Base-by-base conservation (phyloP, 1,140 invertebrate genomes). In the Drosophila elegans region DNA sequence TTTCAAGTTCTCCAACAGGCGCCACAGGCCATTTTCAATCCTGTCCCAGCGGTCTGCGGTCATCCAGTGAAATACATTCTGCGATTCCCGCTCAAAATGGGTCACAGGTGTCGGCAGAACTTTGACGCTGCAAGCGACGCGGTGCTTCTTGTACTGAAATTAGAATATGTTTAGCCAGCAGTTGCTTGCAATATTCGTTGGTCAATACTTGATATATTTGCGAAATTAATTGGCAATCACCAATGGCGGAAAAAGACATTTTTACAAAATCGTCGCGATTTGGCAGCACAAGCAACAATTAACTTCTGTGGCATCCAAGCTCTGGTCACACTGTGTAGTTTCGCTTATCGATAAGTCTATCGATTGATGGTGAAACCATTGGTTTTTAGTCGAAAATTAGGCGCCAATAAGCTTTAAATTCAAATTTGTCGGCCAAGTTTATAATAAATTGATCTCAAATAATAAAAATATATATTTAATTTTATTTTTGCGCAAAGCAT, bases 21-120 rank as follows among this genome's bases (percentile, higher is more conserved):
- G 60, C 42, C 44, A 73, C 12, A 88, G 25, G 0, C 45, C 64
- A 16, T 39, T 53, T 36, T 86, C 83, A 0, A 86, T 36, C 16
- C 59, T 61, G 0, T 34, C 4, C 84, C 84, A 86, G 12, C 66
- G 84, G 0, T 11, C 21, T 3, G 44, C 38, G 0, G 79, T 82
- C 79, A 86, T 83, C 83, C 83, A 86, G n/a, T 79, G 48, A n/a
- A 72, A 86, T 5, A 77, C 63, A 11, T 56, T 74, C 21, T 44
- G 10, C 4, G 55, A 12, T 36, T 77, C 51, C 29, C 49, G 62
- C 34, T 69, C 39, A 45, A 62, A 72, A 21, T 60, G 39, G 4
- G 42, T 49, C 3, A 77, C 42, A n/a, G 25, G 48, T 4, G 67
- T 53, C 16, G 84, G 84, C 4, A 52, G n/a, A n/a, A 86, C 78